Conservation (phyloP, 1,140 invertebrate species). For the Drepana arcuata region DNA sequence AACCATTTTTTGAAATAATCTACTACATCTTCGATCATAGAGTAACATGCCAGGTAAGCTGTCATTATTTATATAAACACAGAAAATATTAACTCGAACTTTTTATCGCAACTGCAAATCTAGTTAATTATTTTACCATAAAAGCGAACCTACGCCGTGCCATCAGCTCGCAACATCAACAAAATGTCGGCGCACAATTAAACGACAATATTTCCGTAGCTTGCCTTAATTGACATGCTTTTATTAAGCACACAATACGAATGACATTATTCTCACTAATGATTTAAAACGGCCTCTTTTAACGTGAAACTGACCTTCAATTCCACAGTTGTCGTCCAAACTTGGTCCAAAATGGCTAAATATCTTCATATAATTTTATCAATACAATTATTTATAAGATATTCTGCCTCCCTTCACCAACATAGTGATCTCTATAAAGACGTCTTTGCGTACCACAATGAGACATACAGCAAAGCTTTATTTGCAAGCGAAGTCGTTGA, state of each 20-base stretch:
- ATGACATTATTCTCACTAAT: constrained; percentile 34
- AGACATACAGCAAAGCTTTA: constrained; percentile 34
- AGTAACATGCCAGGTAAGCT: no score
- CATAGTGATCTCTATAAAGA: constrained; percentile 27
- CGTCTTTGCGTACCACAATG: constrained; percentile 38
- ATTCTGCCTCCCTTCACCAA: constrained; percentile 13
- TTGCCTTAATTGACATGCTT: constrained; percentile 31
- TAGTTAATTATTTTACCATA: no score
- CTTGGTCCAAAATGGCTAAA: neutral
- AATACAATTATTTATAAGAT: constrained; percentile 2
- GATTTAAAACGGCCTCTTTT: constrained; percentile 23
- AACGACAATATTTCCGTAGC: constrained; percentile 28
- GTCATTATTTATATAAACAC: no score
- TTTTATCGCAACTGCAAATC: no score
- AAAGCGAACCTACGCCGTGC: no score
- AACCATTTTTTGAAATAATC: no score
- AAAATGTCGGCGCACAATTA: constrained; percentile 18
- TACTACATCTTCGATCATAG: no score
- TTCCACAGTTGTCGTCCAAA: constrained; percentile 22
- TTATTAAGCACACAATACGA: constrained; percentile 17
- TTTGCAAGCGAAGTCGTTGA: constrained; percentile 44
- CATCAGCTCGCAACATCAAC: no score
- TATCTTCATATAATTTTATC: neutral
- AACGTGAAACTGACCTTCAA: constrained; percentile 31
- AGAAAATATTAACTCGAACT: no score